Evolutionary conservation across 2,113 vertebrate genomes (phyloP), one percentile per base, ranked within the genome.

Genomic region (Campylomormyrus numenius): DNA sequence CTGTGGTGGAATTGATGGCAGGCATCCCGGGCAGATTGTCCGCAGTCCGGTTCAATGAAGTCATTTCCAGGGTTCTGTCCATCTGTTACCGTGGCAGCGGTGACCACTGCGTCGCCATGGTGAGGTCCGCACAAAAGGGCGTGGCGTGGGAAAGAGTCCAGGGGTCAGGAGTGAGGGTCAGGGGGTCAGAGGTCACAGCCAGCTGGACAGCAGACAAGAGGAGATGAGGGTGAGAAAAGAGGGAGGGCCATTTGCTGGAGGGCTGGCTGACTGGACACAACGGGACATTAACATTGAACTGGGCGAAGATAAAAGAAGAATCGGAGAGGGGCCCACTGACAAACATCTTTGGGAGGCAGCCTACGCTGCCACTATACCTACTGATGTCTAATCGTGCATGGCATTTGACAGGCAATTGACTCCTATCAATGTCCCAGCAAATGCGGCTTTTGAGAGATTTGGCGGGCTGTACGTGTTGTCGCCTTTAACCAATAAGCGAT

Each of bases 121-220:
- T 87, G 91, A 93, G 92, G 90, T 92, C 94, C 92, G 93, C 94
- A 96, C 95, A 96, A 95, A 96, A 96, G 95, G 95, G 95, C 93
- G 95, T 96, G 95, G 95, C 96, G 95, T 96, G 96, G 96, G 96
- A 96, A 96, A 93, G 91, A 93, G 94, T 95, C 95, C 95, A 95
- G 92, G 94, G 95, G 95, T 96, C 95, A 96, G 94, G 94, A 95
- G 94, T 96, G 93, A 96, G 94, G 95, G 94, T 95, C 93, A 89
- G 42, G 89, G 91, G 95, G 93, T 95, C 94, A 94, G 89, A 92
- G 95, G 96, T 96, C 94, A 94, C 93, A 95, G 94, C 93, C 95
- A 96, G 95, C 95, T 96, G 96, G 95, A 95, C 95, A 95, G 94
- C 95, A 95, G 92, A 96, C 94, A 95, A 95, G 96, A 94, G 94